These are phyloP conservation scores for Cepphus grylle DNA, from an alignment of 2,113 vertebrate genomes.

Conservation along the genomic window DNA sequence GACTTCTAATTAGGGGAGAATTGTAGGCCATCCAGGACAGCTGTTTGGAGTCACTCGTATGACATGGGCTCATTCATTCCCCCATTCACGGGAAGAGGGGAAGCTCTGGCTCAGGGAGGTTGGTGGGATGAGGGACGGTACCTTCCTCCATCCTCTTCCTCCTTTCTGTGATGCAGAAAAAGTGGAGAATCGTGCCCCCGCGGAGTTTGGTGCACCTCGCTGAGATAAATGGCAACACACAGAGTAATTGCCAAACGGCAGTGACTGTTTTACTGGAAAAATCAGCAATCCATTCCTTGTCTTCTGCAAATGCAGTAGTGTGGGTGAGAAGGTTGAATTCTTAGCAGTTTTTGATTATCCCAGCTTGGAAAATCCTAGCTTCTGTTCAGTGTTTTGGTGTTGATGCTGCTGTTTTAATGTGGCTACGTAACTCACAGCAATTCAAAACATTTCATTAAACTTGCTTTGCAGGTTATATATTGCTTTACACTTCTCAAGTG, in stretches of 20 bases:
- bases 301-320: background rate
- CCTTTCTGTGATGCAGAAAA: background rate
- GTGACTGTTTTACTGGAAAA: background rate
- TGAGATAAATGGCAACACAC: background rate
- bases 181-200: background rate
- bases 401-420: constrained; percentile 1
- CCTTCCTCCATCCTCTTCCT: background rate
- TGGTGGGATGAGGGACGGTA: rapidly evolving
- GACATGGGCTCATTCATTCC: background rate
- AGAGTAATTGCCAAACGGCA: background rate
- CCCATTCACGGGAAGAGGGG: background rate
- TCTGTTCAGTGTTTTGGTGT: background rate
- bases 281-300: background rate
- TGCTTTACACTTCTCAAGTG: background rate
- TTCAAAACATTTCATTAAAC: constrained; percentile 26
- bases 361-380: background rate
- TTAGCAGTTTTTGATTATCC: background rate
- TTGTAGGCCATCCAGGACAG: background rate
- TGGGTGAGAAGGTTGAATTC: background rate
- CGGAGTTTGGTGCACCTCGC: background rate
- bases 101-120: background rate
- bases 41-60: background rate
- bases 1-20: background rate
- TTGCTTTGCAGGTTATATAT: constrained; percentile 19
- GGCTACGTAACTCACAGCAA: background rate